Evolutionary conservation across 2,888 invertebrate genomes (phyloP), one percentile per base, ranked within the genome.

Genomic region (Hypsopygia costalis): DNA sequence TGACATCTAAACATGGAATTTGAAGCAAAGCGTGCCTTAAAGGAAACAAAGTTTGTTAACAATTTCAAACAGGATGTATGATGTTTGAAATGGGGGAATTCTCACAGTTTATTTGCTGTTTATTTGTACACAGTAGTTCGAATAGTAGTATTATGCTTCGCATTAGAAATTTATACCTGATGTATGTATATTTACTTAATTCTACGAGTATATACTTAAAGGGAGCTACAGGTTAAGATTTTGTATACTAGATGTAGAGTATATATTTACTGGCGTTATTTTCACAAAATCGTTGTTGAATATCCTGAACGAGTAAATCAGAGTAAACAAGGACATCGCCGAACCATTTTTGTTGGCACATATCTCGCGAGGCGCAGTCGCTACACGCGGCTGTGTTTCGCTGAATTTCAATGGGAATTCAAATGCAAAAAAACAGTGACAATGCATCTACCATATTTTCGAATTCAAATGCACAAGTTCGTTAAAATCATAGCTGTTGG

Each of bases 391-490:
- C 25, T 39, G 39, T n/a, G n/a, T 32, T 39, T 39, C 25, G 12
- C 39, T 28, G 39, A 39, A 39, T 39, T 39, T n/a, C 27, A 20
- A 21, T n/a, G 28, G n/a, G 21, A 11, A 31, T 37, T 37, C 36
- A 37, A 37, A 31, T 22, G 36, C 21, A 30, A 10, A 37, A 37
- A 25, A 37, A 37, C 30, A 30, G 21, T 37, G 36, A 37, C 33
- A 33, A 33, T 16, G 33, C 32, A 38, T 27, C 28, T 39, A 39
- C 28, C 28, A 39, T 33, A 22, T 37, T 32, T 38, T 10, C 25
- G 41, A 47, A 65, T 68, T 67, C 60, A 55, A 56, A 64, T 62
- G 50, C 58, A n/a, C n/a, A 51, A 62, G 61, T 69, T 71, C 68
- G 71, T 72, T 75, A 71, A 65, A 70, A 66, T 58, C 59, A 56